A percentile compares a stretch with the other conserved stretches of the same genome.
These are phyloP conservation scores for Monochamus saltuarius DNA, from an alignment of 1,140 invertebrate species.

Conservation along the genomic window DNA sequence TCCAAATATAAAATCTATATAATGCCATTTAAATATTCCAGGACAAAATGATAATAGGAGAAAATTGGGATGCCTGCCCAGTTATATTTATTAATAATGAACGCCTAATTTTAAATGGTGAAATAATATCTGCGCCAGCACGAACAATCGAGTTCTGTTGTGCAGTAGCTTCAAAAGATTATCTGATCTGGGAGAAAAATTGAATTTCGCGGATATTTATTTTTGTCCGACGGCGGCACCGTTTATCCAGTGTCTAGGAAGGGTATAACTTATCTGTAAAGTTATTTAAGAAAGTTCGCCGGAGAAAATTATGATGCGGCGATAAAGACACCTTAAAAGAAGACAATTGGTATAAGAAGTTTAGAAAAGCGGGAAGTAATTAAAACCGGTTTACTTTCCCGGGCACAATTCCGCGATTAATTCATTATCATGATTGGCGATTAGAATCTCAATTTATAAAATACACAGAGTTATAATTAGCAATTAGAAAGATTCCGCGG, in stretches of 20 bases:
- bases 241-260: constrained; percentile 18
- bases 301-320: constrained; percentile 19
- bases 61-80: no score
- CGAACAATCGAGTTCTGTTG: no score
- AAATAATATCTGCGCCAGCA: no score
- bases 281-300: constrained; percentile 8
- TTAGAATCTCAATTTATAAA: constrained; percentile 53
- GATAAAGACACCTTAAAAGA: constrained; percentile 24
- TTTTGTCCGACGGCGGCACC: constrained; percentile 8
- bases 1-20: no score
- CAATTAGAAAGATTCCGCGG: constrained; percentile 47
- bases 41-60: no score
- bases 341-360: constrained; percentile 38
- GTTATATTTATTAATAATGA: no score
- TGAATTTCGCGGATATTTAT: constrained; percentile 15
- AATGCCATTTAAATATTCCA: no score
- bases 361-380: constrained; percentile 44
- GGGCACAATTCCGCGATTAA: constrained; percentile 47
- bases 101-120: no score
- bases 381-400: constrained; percentile 46
- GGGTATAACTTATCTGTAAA: constrained; percentile 20
- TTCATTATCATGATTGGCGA: constrained; percentile 52
- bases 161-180: no score
- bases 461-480: constrained; percentile 53
- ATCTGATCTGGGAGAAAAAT: background rate